Base-by-base conservation (phyloP, 2,797 vertebrate genomes). In the Lagodon rhomboides region DNA sequence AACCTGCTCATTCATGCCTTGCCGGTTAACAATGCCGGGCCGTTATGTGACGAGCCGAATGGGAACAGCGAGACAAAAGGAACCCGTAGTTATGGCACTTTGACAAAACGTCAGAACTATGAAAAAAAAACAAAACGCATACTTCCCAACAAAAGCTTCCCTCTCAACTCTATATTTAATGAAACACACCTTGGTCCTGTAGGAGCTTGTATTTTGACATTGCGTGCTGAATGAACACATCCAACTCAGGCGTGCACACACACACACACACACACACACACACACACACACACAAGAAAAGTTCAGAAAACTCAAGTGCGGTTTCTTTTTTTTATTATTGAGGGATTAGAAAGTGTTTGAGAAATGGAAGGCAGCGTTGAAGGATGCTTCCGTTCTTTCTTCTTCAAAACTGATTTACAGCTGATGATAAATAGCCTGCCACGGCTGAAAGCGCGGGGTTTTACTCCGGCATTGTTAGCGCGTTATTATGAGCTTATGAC, bases 111-210 rank as follows among this genome's bases (percentile, higher is more conserved):
- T 75, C 72, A 60, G 23, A 58, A 77, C 69, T 49, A 8, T 76
- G 20, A 34, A 73, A 56, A 71, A 27, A 67, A 74, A 73, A 27
- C 27, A 27, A 27, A 2, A 27, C 27, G n/a, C 81, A 82, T 77
- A 83, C 77, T 82, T 87, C 71, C 79, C 62, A 79, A 91, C 89
- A 93, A 94, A 93, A 89, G 85, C 86, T 77, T 73, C 78, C 63
- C 61, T 64, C 63, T 77, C 63, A 72, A 64, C 80, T 76, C 85
- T 70, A 44, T 70, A 53, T 84, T 90, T 64, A 82, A 65, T 51
- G 49, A 68, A 87, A 91, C 89, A 92, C 91, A 90, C 89, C 93
- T 92, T 75, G 16, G 88, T 92, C 91, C 86, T 93, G 93, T 92
- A 91, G 68, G 80, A 93, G 92, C 92, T 83, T 94, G 92, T 22